Base-by-base conservation (phyloP, 2,113 vertebrate genomes). In the Malurus elegans region DNA sequence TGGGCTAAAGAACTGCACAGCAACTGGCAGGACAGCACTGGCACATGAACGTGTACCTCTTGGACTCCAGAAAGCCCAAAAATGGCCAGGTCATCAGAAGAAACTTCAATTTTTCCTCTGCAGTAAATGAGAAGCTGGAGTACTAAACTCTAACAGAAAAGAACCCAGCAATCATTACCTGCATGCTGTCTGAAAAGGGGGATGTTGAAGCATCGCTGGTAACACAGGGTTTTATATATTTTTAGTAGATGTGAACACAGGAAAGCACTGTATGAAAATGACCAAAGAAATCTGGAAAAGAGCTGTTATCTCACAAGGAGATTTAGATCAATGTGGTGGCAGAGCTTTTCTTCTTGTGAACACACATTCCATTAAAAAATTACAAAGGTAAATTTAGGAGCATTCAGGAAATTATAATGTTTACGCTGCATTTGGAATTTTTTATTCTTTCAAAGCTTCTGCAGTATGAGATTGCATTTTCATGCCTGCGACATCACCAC, bases 21-120 rank as follows among this genome's bases (percentile, higher is more conserved):
- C 47, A 32, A 31, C 18, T 32, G 56, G 32, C 29, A 60, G 51
- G 34, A 29, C n/a, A 64, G 70, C 47, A 60, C 15, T 21, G 44
- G 47, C 56, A 29, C 40, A 48, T 2, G 7, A 36, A 45, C 2
- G 0, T 2, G 8, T 9, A 5, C 9, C 34, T 38, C 62, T n/a
- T 3, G 18, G 24, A 48, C 61, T 14, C 42, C 21, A 51, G 10
- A 53, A 8, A 62, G 34, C 18, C 32, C 36, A 45, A 34, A 81
- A 87, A 74, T 0, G 1, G 60, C 26, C 47, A 74, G 2, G 2
- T 29, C 48, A 42, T 1, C 10, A 82, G 29, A 56, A 70, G 26
- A 26, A 90, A 36, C 28, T 53, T 36, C 8, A 0, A 2, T 48
- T 54, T 47, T n/a, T 8, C 26, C 67, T 51, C 34, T 45, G 51